Evolutionary conservation across 1,140 invertebrate genomes (phyloP).

Genomic region (Drosophila bocqueti): DNA sequence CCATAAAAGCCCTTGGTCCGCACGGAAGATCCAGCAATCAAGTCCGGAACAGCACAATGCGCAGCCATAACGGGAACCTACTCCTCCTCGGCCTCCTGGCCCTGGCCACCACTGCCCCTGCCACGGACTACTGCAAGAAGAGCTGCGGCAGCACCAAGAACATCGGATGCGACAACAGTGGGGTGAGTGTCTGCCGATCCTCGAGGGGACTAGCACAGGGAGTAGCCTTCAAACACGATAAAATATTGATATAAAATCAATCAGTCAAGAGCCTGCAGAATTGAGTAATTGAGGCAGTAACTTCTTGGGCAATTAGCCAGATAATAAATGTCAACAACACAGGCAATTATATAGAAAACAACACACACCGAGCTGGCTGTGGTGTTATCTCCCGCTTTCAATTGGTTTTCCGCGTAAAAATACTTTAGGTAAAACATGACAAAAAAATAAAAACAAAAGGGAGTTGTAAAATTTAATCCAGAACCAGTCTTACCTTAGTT

Average conservation of each 20-base stretch:
- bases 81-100: constrained; percentile 13
- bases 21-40: constrained; percentile 32
- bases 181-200: constrained; percentile 41
- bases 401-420: neutral
- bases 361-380: neutral
- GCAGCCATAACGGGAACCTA: constrained; percentile 25
- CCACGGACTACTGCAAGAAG: constrained; percentile 62
- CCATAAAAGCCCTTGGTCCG: constrained; percentile 47
- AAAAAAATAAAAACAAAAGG: neutral
- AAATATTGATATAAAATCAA: neutral
- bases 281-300: neutral
- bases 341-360: neutral
- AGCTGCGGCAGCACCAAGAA: constrained; percentile 48
- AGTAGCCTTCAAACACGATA: neutral
- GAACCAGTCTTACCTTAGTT: neutral
- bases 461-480: neutral
- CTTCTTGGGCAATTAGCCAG: neutral
- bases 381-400: neutral
- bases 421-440: neutral
- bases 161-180: constrained; percentile 68
- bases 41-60: constrained; percentile 41
- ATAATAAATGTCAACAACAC: neutral
- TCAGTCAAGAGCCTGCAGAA: neutral
- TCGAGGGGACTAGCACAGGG: neutral
- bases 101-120: constrained; percentile 25